Evolutionary conservation across 2,888 invertebrate genomes (phyloP).

Genomic region (Schizotus pectinicornis): DNA sequence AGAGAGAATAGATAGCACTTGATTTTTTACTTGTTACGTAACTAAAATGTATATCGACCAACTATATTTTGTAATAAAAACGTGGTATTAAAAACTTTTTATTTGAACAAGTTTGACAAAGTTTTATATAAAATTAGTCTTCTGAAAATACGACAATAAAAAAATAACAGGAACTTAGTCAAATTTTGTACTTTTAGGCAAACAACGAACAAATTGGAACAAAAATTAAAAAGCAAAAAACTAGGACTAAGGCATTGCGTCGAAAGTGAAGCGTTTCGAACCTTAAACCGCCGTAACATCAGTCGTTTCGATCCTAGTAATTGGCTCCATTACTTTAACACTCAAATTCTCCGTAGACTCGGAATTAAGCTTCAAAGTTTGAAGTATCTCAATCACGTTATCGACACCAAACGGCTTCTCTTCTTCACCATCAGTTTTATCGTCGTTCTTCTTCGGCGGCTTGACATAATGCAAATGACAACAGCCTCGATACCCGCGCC

Average conservation of each 20-base stretch:
- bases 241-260: conserved; percentile 17
- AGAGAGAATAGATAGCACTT: conserved; percentile 32
- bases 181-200: conserved; percentile 18
- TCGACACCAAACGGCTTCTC: conserved; percentile 57
- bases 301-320: conserved; percentile 61
- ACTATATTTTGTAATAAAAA: conserved; percentile 21
- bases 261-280: conserved; percentile 8
- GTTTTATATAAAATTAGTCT: conserved; percentile 21
- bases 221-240: conserved; percentile 2
- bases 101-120: conserved; percentile 7
- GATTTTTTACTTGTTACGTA: conserved; percentile 33
- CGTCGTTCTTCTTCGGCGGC: conserved; percentile 54
- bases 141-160: conserved; percentile 1
- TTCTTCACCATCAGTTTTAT: conserved; percentile 11
- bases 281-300: conserved; percentile 60
- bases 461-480: conserved; percentile 77
- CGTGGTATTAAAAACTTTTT: not conserved
- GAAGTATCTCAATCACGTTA: conserved; percentile 60
- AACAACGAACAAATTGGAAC: conserved; percentile 2
- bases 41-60: not conserved
- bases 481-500: conserved; percentile 60
- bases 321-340: conserved; percentile 61
- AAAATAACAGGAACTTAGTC: conserved; percentile 13
- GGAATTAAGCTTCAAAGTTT: conserved; percentile 57
- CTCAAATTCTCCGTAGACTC: conserved; percentile 50